Base-by-base conservation (phyloP, 2,888 invertebrate species). In the Theristus sp. region DNA sequence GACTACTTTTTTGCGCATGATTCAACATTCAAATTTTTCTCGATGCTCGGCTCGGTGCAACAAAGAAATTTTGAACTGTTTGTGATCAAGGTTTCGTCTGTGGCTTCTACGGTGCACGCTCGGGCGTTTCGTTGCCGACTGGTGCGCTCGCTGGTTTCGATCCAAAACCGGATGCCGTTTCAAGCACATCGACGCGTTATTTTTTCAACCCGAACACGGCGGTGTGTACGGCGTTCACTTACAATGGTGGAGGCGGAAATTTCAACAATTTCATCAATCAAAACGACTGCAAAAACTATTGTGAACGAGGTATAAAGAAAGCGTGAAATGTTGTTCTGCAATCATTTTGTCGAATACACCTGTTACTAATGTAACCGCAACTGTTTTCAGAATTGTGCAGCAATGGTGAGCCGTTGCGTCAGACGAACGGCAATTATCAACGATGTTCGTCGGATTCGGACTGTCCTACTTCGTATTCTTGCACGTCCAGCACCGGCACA, bases 161-260 rank as follows among this genome's bases (percentile, higher is more conserved):
- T 24, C n/a, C 52, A n/a, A 52, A 25, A 20, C 52, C 52, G 52
- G n/a, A 20, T n/a, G 10, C n/a, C 3, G 52, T 52, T 2, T 25
- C 22, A 2, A 3, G 20, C 2, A 2, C 56, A 29, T 3, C 2
- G 56, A 56, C 56, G 13, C 24, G 57, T 2, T 57, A 2, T 6
- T 68, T 65, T 59, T 71, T 67, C 65, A 71, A 71, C 60, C 67
- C 70, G 13, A 69, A 69, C 25, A 71, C 71, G 0, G 55, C 64
- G 13, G 59, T 60, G 10, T 70, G 70, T 56, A 62, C 64, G 31
- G 58, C 64, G 3, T 70, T 70, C 62, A 65, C 65, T 24, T 70
- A 67, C 58, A 61, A 62, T 24, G 69, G 69, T 20, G 69, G 68
- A 61, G 70, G 69, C 13, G 70, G 70, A 13, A 70, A 70, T 54